phyloP scores from a whole-genome alignment of 2,113 vertebrate genomes.

The Ictidomys tridecemlineatus region DNA sequence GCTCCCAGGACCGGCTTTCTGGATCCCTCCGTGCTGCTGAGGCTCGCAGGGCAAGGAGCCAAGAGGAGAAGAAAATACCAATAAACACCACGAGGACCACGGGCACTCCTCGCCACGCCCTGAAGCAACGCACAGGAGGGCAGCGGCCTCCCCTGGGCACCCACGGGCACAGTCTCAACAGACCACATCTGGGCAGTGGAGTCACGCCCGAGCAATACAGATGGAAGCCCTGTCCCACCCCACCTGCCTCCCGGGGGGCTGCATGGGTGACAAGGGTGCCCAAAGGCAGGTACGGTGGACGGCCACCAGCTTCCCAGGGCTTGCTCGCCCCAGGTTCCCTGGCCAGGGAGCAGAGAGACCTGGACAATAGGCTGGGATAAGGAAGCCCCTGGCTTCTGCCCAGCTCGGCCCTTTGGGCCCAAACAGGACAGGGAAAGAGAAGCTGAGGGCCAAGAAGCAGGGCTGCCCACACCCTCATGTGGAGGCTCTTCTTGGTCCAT shows the following conservation, averaged over 20 bases:
- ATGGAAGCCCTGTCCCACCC: background rate
- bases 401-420: background rate
- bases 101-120: rapidly evolving
- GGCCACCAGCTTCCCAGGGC: background rate
- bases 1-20: constrained; percentile 66
- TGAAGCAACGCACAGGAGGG: rapidly evolving
- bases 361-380: rapidly evolving
- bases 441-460: background rate
- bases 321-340: rapidly evolving
- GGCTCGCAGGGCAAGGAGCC: background rate
- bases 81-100: rapidly evolving
- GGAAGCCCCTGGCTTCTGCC: background rate
- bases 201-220: rapidly evolving
- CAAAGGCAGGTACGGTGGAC: background rate
- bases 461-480: rapidly evolving
- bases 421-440: background rate
- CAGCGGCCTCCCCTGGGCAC: rapidly evolving
- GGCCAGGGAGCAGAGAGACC: background rate
- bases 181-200: rapidly evolving
- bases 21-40: background rate
- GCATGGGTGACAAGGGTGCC: background rate
- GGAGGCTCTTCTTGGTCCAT: background rate
- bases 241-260: rapidly evolving
- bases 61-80: background rate
- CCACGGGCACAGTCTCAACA: background rate